phyloP scores from a whole-genome alignment of 2,797 vertebrate genomes.

The Amphiprion clarkii region DNA sequence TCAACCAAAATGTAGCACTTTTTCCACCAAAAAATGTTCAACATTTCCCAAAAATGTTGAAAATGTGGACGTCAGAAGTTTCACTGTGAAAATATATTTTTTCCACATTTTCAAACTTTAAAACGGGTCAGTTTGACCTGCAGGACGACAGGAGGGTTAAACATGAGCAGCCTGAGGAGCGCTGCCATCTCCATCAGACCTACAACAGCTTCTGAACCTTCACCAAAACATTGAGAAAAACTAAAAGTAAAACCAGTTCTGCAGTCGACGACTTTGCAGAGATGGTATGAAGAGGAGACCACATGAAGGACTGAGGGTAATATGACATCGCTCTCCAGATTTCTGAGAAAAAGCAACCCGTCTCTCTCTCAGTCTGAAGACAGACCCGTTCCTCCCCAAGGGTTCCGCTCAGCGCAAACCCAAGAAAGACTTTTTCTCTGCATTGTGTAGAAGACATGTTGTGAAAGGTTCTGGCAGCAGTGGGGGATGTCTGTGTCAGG shows the following conservation, averaged over 20 bases:
- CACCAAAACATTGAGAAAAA: slow-evolving; percentile 36
- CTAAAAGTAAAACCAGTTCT: slow-evolving; percentile 63
- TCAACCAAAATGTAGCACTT: too few species aligned
- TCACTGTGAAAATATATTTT: too few species aligned
- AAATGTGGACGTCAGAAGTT: too few species aligned
- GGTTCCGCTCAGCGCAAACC: slow-evolving; percentile 59
- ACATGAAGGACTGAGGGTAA: slow-evolving; percentile 76
- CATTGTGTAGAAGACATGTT: slow-evolving; percentile 66
- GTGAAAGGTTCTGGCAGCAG: slow-evolving; percentile 72
- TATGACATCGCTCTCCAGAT: slow-evolving; percentile 67
- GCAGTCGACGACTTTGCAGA: slow-evolving; percentile 58
- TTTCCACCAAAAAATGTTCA: too few species aligned
- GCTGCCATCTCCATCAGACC: background rate
- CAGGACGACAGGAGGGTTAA: background rate
- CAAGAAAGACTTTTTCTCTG: slow-evolving; percentile 60
- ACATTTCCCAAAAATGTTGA: too few species aligned
- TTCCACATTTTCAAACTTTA: too few species aligned
- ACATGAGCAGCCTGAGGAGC: background rate
- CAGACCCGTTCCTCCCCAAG: slow-evolving; percentile 53
- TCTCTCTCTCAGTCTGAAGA: slow-evolving; percentile 59
- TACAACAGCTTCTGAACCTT: slow-evolving; percentile 1
- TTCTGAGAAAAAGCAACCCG: slow-evolving; percentile 76
- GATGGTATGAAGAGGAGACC: slow-evolving; percentile 69
- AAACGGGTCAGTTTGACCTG: too few species aligned
- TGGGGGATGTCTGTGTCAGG: slow-evolving; percentile 72